Conservation (phyloP, 1,140 invertebrate genomes). For the Panonychus citri region DNA sequence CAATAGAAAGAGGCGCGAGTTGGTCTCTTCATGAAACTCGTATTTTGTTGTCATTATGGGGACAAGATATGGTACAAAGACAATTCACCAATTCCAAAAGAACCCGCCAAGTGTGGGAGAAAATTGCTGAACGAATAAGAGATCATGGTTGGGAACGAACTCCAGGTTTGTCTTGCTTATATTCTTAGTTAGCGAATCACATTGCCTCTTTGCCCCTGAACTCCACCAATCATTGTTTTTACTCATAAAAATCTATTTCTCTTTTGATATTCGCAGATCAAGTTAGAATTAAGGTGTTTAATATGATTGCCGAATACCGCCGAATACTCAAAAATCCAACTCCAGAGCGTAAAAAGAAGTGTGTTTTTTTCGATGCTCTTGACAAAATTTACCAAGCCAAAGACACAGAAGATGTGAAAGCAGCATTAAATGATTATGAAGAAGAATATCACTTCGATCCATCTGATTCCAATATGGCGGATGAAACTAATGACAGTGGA, state of each 20-base stretch:
- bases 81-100: constrained; percentile 11
- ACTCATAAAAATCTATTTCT: neutral
- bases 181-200: neutral
- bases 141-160: constrained; percentile 11
- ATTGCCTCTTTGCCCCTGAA: neutral
- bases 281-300: constrained; percentile 13
- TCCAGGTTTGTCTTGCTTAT: constrained; percentile 4
- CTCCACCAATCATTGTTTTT: neutral
- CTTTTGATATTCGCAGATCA: constrained; percentile 3
- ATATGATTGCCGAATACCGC: constrained; percentile 14
- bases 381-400: constrained; percentile 12
- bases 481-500: constrained; percentile 3
- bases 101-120: constrained; percentile 11
- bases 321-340: constrained; percentile 12
- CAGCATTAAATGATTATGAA: constrained; percentile 6
- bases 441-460: constrained; percentile 11
- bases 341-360: constrained; percentile 10
- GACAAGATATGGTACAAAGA: constrained; percentile 12
- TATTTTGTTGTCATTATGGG: constrained; percentile 11
- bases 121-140: constrained; percentile 10
- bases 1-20: constrained; percentile 11
- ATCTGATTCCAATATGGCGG: constrained; percentile 5
- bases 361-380: constrained; percentile 13
- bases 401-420: constrained; percentile 4
- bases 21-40: constrained; percentile 11